phyloP scores from a whole-genome alignment of 2,797 vertebrate genomes.

The Pampus argenteus region DNA sequence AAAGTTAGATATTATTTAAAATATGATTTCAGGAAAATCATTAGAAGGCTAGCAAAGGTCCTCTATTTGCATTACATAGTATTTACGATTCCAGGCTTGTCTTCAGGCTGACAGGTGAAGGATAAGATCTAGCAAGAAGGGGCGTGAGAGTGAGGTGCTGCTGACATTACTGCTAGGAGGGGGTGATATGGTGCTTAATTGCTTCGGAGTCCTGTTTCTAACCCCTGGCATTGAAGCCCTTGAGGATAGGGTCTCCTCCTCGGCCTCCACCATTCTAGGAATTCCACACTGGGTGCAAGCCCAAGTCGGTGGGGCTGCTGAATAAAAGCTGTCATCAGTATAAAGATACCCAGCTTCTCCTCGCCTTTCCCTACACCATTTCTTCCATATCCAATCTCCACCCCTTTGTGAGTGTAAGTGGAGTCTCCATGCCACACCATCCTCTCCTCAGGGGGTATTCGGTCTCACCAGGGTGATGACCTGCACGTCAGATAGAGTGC shows the following conservation, averaged over 20 bases:
- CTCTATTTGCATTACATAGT: conserved; percentile 61
- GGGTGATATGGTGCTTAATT: conserved; percentile 62
- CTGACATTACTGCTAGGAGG: conserved; percentile 65
- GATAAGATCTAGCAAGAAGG: conserved; percentile 23
- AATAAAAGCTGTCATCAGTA: conserved; percentile 78
- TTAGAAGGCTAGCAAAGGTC: background rate
- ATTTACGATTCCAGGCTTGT: conserved; percentile 62
- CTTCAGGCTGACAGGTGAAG: conserved; percentile 72
- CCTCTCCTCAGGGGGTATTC: conserved; percentile 19
- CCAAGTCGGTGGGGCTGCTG: conserved; percentile 55
- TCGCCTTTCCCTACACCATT: conserved; percentile 37
- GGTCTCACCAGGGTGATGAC: conserved; percentile 38
- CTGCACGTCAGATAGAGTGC: conserved; percentile 35
- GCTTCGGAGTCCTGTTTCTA: conserved; percentile 76
- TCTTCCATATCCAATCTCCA: conserved; percentile 48
- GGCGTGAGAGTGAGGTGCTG: conserved; percentile 49
- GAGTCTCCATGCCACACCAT: conserved; percentile 27
- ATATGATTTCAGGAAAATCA: background rate
- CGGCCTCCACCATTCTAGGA: conserved; percentile 62
- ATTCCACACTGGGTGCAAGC: conserved; percentile 65
- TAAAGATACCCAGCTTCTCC: conserved; percentile 55
- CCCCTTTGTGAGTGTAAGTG: conserved; percentile 37
- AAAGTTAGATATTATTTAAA: background rate
- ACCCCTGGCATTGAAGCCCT: conserved; percentile 47
- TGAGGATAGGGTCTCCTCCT: conserved; percentile 69